phyloP scores from a whole-genome alignment of 1,140 invertebrate genomes.

The Caenorhabditis latens region DNA sequence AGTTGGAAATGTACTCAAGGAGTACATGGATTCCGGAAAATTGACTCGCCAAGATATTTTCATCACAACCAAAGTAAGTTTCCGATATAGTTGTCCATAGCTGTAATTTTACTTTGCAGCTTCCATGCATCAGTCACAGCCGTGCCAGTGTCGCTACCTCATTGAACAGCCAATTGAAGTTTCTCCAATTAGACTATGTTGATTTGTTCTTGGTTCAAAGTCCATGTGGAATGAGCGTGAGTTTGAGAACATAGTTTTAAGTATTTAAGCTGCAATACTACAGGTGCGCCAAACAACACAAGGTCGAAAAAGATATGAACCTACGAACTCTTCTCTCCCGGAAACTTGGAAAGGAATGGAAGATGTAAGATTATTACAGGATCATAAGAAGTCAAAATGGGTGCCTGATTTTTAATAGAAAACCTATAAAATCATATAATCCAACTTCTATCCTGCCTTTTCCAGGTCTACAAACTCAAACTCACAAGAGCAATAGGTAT shows the following conservation, averaged over 20 bases:
- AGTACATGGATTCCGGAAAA: conserved; percentile 77
- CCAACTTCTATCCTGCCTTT: not conserved
- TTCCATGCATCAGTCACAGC: conserved; percentile 56
- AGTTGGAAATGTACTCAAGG: conserved; percentile 78
- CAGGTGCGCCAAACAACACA: not conserved
- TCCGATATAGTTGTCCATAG: not conserved
- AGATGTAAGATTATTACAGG: not conserved
- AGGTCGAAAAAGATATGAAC: not conserved
- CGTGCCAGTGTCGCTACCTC: conserved; percentile 52
- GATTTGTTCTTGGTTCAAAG: conserved; percentile 68
- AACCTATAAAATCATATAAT: not conserved
- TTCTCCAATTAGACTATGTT: conserved; percentile 70
- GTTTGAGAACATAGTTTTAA: not conserved
- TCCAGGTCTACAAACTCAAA: conserved; percentile 57
- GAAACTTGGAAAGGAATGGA: conserved; percentile 55
- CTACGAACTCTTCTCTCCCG: not conserved
- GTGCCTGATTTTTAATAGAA: not conserved
- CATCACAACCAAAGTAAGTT: conserved; percentile 82
- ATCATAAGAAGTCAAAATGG: not conserved
- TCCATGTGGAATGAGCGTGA: conserved; percentile 51
- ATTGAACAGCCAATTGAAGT: conserved; percentile 77
- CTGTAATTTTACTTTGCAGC: not conserved
- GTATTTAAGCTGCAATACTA: too few species aligned
- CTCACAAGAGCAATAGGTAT: conserved; percentile 66
- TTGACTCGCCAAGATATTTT: conserved; percentile 79